Conservation (phyloP, 2,888 invertebrate genomes). For the Amblyjoppa fuscipennis region DNA sequence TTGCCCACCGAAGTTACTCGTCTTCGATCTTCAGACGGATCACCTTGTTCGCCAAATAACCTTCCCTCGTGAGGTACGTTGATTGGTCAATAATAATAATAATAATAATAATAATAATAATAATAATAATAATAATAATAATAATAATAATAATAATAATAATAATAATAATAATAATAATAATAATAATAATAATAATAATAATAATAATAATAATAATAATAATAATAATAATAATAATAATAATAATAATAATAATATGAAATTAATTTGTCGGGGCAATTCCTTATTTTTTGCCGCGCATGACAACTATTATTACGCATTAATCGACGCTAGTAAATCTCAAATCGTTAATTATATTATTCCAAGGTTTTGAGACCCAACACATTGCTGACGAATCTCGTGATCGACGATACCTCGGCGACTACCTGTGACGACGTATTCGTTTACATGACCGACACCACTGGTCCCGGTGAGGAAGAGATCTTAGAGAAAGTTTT, state of each 20-base stretch:
- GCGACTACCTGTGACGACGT: conserved; percentile 91
- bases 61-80: conserved; percentile 88
- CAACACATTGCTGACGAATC: conserved; percentile 91
- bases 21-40: conserved; percentile 92
- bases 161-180: not conserved
- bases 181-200: not conserved
- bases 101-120: conserved; percentile 5
- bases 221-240: not conserved
- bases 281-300: no score
- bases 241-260: not conserved
- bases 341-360: conserved; percentile 2
- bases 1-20: conserved; percentile 93
- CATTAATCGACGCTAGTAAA: not conserved
- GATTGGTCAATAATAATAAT: not conserved
- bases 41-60: conserved; percentile 90
- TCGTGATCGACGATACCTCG: conserved; percentile 91
- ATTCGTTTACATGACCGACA: conserved; percentile 93
- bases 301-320: not conserved
- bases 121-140: not conserved
- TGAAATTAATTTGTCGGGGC: no score
- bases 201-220: not conserved
- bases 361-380: conserved; percentile 88
- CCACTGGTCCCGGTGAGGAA: conserved; percentile 90
- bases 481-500: conserved; percentile 1
- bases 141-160: no score